Evolutionary conservation across 2,888 invertebrate species (phyloP), one percentile per base, ranked within the genome.

Genomic region (Ernsta delagoae): DNA sequence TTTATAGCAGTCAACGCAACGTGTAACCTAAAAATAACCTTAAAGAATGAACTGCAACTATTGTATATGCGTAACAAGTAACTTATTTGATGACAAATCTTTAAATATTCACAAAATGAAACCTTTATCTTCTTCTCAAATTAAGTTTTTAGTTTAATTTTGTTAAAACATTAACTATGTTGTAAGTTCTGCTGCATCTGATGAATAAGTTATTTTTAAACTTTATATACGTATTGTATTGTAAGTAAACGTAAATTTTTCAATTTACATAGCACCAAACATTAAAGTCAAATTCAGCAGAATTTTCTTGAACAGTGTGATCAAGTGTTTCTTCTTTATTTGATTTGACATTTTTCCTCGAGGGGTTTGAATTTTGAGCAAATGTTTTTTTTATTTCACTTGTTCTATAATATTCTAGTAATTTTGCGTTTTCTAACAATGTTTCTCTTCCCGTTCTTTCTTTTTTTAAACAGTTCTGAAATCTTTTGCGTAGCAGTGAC

Each of bases 151-250:
- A 1, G 7, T 50, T 12, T 6, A 12, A 48, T 48, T 12, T 5
- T 5, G 45, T 48, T 48, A 12, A 48, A 12, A 50, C 8, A 50
- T 16, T 16, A 8, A 3, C 6, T 50, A 0, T 16, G 8, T 16
- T 50, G 50, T 50, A 50, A 50, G 16, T 50, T 50, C 8, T 50
- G 50, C 50, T 50, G 50, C 50, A 50, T 50, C 8, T 50, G 50
- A 50, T 16, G 7, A 12, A 48, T 12, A 24, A 0, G 5, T 48
- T 12, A 4, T 16, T 3, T 48, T 43, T 43, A 45, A 45, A 3
- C 6, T 6, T 1, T 5, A 48, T 11, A 43, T 43, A 39, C 9
- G 7, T 5, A 0, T 12, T 5, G 2, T 5, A 48, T 5, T 48
- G 12, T 12, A 12, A 43, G 39, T 39, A 31, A 31, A 31, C 31